phyloP scores from a whole-genome alignment of 2,888 invertebrate genomes.

The Chrysina gloriosa region DNA sequence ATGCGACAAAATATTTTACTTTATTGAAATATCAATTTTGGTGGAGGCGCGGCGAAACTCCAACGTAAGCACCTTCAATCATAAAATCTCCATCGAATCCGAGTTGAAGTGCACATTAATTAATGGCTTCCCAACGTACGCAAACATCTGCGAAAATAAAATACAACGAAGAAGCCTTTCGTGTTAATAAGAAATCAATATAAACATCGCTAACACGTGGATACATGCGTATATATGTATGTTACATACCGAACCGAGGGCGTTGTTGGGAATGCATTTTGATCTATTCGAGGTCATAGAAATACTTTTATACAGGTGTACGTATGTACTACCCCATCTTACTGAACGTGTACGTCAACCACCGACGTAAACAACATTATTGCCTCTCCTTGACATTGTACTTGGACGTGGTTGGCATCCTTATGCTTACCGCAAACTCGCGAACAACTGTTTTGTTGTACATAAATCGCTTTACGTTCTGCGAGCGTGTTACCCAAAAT shows the following conservation, averaged over 20 bases:
- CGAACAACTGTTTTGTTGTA: neutral
- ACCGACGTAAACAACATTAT: neutral
- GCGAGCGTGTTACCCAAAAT: neutral
- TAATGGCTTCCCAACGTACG: slow-evolving; percentile 4
- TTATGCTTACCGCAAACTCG: neutral
- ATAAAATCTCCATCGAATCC: neutral
- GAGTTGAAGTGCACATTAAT: neutral
- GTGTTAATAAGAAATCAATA: slow-evolving; percentile 39
- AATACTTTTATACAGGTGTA: neutral
- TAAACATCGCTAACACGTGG: neutral
- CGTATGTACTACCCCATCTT: neutral
- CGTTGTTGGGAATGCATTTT: neutral
- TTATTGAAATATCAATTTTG: neutral
- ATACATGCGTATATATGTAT: neutral
- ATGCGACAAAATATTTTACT: neutral
- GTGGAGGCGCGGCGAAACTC: neutral
- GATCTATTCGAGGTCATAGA: neutral
- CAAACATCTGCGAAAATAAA: slow-evolving; percentile 29
- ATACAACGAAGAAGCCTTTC: slow-evolving; percentile 31
- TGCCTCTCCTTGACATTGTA: slow-evolving; percentile 4
- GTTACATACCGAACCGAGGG: neutral
- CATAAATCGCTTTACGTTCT: neutral
- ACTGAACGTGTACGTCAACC: neutral
- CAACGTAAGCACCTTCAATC: neutral
- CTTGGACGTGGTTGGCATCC: neutral